These are phyloP conservation scores for Drepanosiphum platanoidis DNA, from an alignment of 2,888 invertebrate species.

Conservation along the genomic window DNA sequence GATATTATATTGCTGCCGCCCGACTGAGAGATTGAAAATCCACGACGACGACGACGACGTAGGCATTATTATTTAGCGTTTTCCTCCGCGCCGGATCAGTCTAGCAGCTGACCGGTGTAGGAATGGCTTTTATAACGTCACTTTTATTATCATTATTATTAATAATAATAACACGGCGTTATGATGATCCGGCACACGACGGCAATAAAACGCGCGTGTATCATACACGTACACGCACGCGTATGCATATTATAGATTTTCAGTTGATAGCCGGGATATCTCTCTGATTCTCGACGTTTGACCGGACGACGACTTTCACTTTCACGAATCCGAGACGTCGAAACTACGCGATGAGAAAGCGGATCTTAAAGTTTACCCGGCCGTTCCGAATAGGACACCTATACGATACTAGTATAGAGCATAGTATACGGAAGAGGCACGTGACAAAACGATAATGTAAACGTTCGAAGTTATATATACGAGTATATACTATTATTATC, in stretches of 20 bases:
- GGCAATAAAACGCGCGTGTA: not conserved
- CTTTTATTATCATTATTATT: not conserved
- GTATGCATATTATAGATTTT: not conserved
- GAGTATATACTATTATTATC: not conserved
- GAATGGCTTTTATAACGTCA: not conserved
- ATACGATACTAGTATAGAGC: too few species aligned
- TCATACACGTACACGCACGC: not conserved
- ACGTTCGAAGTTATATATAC: not conserved
- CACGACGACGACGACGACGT: too few species aligned
- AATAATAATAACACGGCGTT: not conserved
- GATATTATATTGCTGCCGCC: too few species aligned
- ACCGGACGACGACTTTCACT: not conserved
- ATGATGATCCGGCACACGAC: not conserved
- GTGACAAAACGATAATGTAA: not conserved
- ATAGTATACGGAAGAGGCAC: too few species aligned
- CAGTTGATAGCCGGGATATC: not conserved
- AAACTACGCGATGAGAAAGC: not conserved
- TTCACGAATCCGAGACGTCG: not conserved
- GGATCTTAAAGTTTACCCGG: not conserved
- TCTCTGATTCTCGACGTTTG: not conserved
- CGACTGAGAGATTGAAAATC: too few species aligned
- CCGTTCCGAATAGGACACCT: too few species aligned
- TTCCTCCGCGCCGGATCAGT: too few species aligned
- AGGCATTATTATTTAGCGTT: too few species aligned
- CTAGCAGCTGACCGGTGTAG: too few species aligned